phyloP scores from a whole-genome alignment of 2,113 vertebrate species.

The Lipotes vexillifer region DNA sequence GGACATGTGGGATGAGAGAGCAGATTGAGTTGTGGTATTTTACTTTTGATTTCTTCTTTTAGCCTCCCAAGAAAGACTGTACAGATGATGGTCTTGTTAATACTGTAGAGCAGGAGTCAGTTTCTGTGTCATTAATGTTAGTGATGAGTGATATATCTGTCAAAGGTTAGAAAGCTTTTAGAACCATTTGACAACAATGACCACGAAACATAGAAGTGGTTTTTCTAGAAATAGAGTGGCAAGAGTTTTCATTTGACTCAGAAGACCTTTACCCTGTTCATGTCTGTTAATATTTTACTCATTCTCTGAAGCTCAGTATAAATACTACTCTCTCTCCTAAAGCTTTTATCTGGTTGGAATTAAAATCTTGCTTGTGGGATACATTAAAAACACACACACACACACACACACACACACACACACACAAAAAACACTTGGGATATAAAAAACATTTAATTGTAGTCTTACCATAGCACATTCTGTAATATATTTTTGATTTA shows the following conservation, averaged over 20 bases:
- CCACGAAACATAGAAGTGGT: neutral
- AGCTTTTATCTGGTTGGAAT: neutral
- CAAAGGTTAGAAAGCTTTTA: slow-evolving; percentile 13
- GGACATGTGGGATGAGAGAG: neutral
- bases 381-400: neutral
- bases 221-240: slow-evolving; percentile 16
- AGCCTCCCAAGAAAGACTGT: neutral
- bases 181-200: neutral
- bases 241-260: neutral
- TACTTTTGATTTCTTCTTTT: neutral
- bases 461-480: neutral
- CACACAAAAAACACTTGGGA: rapidly evolving
- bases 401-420: rapidly evolving
- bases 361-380: neutral
- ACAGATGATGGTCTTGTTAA: neutral
- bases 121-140: neutral
- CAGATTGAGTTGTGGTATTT: neutral
- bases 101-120: neutral
- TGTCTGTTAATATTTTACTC: slow-evolving; percentile 1
- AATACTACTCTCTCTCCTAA: neutral
- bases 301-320: neutral
- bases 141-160: neutral
- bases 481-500: neutral
- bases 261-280: neutral
- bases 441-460: neutral